Conservation (phyloP, 2,797 vertebrate species). For the Notolabrus celidotus region DNA sequence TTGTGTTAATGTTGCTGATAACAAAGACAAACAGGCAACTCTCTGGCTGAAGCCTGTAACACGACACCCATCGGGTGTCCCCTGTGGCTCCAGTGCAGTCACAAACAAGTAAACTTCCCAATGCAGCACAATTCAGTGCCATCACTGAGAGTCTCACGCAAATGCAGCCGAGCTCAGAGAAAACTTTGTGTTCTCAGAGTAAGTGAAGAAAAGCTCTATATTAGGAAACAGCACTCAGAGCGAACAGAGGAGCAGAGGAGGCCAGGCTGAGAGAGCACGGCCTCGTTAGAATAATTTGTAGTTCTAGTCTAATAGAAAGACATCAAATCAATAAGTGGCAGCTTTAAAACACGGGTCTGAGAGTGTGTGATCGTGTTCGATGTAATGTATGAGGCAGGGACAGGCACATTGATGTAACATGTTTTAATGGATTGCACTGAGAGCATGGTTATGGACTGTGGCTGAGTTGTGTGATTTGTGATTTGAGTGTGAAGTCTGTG, state of each 20-base stretch:
- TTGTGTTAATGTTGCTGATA: not conserved
- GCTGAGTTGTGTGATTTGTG: not conserved
- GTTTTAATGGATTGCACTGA: not conserved
- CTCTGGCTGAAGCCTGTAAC: constrained; percentile 19
- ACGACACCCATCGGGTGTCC: constrained; percentile 21
- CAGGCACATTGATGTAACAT: constrained; percentile 19
- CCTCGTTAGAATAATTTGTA: constrained; percentile 48
- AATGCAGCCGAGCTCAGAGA: constrained; percentile 4
- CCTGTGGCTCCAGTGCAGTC: constrained; percentile 15
- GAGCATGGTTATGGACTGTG: not conserved
- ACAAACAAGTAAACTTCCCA: constrained; percentile 16
- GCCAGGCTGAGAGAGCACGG: constrained; percentile 9
- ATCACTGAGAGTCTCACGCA: not conserved
- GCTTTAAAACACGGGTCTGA: constrained; percentile 9
- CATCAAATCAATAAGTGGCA: constrained; percentile 44
- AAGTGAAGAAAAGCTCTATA: constrained; percentile 3
- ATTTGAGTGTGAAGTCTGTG: not conserved
- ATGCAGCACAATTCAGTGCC: not conserved
- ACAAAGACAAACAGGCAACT: constrained; percentile 22
- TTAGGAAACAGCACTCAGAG: constrained; percentile 16
- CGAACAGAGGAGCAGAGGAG: not conserved
- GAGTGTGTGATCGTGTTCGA: not conserved
- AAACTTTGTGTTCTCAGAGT: not conserved
- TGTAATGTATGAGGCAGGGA: constrained; percentile 4
- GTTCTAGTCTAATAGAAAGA: constrained; percentile 19